Evolutionary conservation across 2,888 invertebrate species (phyloP).

Genomic region (Drosophila histrio): DNA sequence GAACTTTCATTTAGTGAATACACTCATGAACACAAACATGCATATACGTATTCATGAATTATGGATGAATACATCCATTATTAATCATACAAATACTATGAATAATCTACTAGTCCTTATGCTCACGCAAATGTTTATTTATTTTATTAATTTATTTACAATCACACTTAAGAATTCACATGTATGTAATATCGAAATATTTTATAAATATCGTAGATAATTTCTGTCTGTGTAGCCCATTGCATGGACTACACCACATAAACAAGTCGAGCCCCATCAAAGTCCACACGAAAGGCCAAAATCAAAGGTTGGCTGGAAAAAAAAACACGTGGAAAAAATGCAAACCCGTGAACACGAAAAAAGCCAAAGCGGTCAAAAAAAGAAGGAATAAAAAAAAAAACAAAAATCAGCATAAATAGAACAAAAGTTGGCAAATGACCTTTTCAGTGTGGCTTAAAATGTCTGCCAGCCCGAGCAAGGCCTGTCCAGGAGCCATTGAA

Average conservation of each 20-base stretch:
- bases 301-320: conserved; percentile 64
- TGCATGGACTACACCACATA: conserved; percentile 51
- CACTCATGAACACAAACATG: neutral
- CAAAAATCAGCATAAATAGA: conserved; percentile 65
- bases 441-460: conserved; percentile 73
- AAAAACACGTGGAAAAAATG: conserved; percentile 30
- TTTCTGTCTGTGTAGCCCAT: conserved; percentile 49
- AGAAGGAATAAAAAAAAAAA: conserved; percentile 4
- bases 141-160: too few relatives aligned
- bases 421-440: conserved; percentile 77
- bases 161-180: too few relatives aligned
- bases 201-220: too few relatives aligned
- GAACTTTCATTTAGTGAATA: neutral
- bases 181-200: too few relatives aligned
- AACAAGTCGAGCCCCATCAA: conserved; percentile 49
- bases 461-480: conserved; percentile 58
- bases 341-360: conserved; percentile 31
- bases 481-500: conserved; percentile 31
- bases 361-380: conserved; percentile 30
- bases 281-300: conserved; percentile 61
- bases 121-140: too few relatives aligned
- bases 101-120: too few relatives aligned
- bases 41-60: neutral
- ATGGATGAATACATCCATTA: neutral
- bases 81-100: neutral